Evolutionary conservation across 2,888 invertebrate genomes (phyloP).

Genomic region (Ferrisia virgata): DNA sequence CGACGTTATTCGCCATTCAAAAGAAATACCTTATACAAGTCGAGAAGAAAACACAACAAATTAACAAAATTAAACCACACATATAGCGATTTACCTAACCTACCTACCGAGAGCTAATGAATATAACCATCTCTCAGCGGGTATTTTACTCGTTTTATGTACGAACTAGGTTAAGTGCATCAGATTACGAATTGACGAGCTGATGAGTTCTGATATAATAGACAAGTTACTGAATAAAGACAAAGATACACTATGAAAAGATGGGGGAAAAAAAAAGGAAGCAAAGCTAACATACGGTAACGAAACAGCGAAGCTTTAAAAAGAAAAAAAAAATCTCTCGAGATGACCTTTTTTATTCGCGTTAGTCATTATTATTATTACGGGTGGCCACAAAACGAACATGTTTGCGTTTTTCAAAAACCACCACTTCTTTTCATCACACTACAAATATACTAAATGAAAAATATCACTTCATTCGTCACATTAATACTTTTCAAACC

Average conservation of each 20-base stretch:
- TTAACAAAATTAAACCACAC: background rate
- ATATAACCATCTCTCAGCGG: background rate
- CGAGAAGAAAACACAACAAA: background rate
- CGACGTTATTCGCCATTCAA: too few relatives aligned
- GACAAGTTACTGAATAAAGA: background rate
- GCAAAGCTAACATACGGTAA: background rate
- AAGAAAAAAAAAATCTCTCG: background rate
- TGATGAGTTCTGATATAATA: background rate
- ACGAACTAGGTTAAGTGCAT: conserved; percentile 8
- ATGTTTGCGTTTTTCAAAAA: background rate
- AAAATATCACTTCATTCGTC: background rate
- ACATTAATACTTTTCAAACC: background rate
- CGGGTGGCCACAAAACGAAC: background rate
- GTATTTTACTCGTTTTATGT: background rate
- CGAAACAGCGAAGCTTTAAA: background rate
- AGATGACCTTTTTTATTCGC: background rate
- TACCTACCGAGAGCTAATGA: background rate
- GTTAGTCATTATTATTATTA: background rate
- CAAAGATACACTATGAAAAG: background rate
- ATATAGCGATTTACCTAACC: too few relatives aligned
- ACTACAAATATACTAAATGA: too few relatives aligned
- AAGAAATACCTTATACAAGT: too few relatives aligned
- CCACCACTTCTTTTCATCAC: background rate
- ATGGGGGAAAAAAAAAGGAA: too few relatives aligned
- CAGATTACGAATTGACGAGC: background rate